A percentile compares a stretch with the other conserved stretches of the same genome.
These are phyloP conservation scores for Bombus turneri DNA, from an alignment of 1,140 invertebrate species.

Conservation along the genomic window DNA sequence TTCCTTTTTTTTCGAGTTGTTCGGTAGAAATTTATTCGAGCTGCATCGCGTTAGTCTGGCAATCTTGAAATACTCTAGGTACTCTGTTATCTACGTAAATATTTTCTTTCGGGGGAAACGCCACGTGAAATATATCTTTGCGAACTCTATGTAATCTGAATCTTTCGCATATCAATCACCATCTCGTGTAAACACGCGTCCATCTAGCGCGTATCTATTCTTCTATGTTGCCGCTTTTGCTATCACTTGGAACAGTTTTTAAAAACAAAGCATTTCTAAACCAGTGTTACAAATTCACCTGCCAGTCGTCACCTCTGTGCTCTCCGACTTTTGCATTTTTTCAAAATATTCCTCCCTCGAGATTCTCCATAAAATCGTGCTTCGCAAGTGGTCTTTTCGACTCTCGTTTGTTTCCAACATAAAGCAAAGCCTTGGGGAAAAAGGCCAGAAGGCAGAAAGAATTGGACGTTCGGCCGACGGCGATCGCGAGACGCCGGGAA, in stretches of 20 bases:
- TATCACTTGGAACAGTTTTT: background rate
- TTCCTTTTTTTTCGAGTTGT: too few relatives aligned
- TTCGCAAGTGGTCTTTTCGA: rapidly evolving
- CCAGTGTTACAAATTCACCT: too few relatives aligned
- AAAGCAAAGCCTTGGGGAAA: background rate
- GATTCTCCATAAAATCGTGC: background rate
- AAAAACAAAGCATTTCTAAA: background rate
- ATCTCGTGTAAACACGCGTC: background rate
- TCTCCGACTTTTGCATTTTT: background rate
- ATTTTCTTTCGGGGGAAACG: background rate
- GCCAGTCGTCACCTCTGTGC: too few relatives aligned
- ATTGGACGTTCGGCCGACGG: background rate
- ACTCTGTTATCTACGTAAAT: background rate
- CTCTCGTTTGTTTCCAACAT: background rate
- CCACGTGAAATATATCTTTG: background rate
- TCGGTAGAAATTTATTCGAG: background rate
- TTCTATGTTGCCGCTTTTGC: background rate
- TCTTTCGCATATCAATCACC: background rate
- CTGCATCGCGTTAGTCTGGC: background rate
- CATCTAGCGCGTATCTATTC: too few relatives aligned
- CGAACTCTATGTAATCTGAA: background rate
- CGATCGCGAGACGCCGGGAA: background rate
- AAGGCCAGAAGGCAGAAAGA: too few relatives aligned
- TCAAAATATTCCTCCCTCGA: background rate
- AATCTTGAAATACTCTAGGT: too few relatives aligned